Conservation (phyloP, 2,888 invertebrate species). For the Ophion costatus region DNA sequence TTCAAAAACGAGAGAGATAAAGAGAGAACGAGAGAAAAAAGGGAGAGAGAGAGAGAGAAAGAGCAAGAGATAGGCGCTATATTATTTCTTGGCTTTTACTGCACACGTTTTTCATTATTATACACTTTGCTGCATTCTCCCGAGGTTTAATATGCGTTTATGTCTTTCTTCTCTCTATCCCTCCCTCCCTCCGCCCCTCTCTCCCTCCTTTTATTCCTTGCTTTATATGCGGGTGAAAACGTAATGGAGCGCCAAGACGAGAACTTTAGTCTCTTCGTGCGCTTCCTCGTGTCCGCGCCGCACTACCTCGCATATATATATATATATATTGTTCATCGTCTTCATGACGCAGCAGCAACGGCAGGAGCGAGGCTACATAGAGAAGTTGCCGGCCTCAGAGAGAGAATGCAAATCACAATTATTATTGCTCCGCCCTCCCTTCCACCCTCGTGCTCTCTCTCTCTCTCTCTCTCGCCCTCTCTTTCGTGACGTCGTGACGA, state of each 20-base stretch:
- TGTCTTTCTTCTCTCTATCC: conserved; percentile 3
- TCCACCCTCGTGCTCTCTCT: neutral
- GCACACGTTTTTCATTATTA: conserved; percentile 55
- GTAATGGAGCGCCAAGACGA: conserved; percentile 47
- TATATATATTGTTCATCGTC: conserved; percentile 36
- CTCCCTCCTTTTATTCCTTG: neutral
- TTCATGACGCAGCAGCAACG: conserved; percentile 60
- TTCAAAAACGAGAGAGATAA: neutral
- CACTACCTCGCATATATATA: conserved; percentile 5
- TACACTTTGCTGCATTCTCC: conserved; percentile 24
- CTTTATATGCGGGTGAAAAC: conserved; percentile 50
- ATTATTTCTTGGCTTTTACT: conserved; percentile 30
- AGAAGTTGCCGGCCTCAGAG: conserved; percentile 9
- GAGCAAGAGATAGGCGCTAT: conserved; percentile 11
- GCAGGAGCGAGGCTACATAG: conserved; percentile 53
- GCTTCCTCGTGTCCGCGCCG: conserved; percentile 31
- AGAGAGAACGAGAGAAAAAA: neutral
- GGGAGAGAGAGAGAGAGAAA: neutral
- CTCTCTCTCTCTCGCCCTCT: neutral
- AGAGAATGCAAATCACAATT: conserved; percentile 69
- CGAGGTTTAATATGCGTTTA: conserved; percentile 47
- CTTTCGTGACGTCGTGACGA: conserved; percentile 63
- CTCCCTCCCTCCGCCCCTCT: neutral
- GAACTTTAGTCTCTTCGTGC: conserved; percentile 41
- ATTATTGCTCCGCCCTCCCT: conserved; percentile 54